Percentiles rank a stretch among this genome's conserved stretches.
Conservation (phyloP, 2,888 invertebrate genomes). For the Stomorhina lunata region DNA sequence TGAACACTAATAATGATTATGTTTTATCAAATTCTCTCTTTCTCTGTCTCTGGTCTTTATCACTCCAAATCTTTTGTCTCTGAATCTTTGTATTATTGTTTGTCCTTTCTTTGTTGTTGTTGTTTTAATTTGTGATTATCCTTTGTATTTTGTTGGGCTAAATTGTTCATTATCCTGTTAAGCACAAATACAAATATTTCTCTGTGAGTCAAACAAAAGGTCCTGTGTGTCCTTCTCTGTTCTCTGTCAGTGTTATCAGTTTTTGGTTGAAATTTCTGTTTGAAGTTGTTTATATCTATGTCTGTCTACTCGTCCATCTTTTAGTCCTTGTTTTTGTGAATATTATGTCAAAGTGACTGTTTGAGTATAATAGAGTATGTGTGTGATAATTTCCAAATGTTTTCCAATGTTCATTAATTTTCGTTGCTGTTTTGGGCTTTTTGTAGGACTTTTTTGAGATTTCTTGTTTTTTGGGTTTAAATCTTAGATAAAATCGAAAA, state of each 20-base stretch:
- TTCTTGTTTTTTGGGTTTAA: constrained; percentile 38
- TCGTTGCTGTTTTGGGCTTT: constrained; percentile 11
- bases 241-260: constrained; percentile 37
- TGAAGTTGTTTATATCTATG: constrained; percentile 44
- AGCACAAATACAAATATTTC: constrained; percentile 27
- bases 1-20: constrained; percentile 62
- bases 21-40: constrained; percentile 5
- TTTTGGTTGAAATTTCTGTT: constrained; percentile 40
- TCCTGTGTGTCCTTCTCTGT: too few species aligned
- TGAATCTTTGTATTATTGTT: constrained; percentile 21
- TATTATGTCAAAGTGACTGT: constrained; percentile 31
- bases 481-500: constrained; percentile 50
- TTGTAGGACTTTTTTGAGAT: constrained; percentile 1
- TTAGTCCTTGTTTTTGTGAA: too few species aligned
- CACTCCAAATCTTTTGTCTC: background rate
- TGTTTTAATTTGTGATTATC: constrained; percentile 61
- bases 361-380: background rate
- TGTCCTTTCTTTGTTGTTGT: background rate
- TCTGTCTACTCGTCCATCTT: constrained; percentile 13
- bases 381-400: constrained; percentile 49
- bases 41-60: background rate
- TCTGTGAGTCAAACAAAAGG: constrained; percentile 44
- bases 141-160: constrained; percentile 64
- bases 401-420: constrained; percentile 61
- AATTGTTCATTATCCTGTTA: constrained; percentile 65